Evolutionary conservation across 2,113 vertebrate species (phyloP).

Genomic region (Catharus bicknelli): DNA sequence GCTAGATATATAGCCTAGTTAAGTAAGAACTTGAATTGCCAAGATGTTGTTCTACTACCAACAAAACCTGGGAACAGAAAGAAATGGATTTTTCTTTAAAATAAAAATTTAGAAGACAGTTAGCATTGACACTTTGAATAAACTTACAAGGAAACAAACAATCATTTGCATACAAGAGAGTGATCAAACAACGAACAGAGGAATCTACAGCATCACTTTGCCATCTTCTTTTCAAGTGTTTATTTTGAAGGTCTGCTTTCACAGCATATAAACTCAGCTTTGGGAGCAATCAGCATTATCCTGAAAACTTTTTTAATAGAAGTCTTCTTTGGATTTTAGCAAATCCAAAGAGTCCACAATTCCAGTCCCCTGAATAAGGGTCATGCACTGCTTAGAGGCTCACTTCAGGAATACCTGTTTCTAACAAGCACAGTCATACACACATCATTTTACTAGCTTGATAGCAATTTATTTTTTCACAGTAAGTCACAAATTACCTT

Average conservation of each 20-base stretch:
- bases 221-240: background rate
- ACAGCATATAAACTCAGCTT: background rate
- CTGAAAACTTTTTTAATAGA: background rate
- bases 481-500: constrained; percentile 49
- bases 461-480: constrained; percentile 70
- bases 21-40: background rate
- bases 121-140: background rate
- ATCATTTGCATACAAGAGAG: background rate
- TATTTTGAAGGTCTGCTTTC: background rate
- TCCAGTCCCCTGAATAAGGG: background rate
- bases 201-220: background rate
- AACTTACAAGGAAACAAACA: fast-evolving
- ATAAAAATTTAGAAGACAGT: background rate
- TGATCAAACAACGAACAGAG: background rate
- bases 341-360: background rate
- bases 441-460: constrained; percentile 51
- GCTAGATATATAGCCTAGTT: background rate
- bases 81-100: background rate
- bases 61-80: background rate
- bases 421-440: constrained; percentile 58
- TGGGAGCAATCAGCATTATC: background rate
- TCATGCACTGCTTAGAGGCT: background rate
- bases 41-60: background rate
- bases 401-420: constrained; percentile 19
- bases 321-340: background rate